Base-by-base conservation (phyloP, 2,888 invertebrate species). In the Chouioia cunea region DNA sequence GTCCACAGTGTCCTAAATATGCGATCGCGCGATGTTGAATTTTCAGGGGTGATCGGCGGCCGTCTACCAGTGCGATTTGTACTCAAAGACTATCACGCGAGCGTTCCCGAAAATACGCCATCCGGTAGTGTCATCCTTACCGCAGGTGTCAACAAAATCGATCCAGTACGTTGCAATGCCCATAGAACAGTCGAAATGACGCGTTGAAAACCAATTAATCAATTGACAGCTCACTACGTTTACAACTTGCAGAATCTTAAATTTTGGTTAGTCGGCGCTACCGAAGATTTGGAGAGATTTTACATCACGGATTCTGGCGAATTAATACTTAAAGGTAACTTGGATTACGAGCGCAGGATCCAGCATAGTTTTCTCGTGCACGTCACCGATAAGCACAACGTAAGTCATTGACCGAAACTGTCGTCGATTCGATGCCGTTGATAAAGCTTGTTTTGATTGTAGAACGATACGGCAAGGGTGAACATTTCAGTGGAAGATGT, bases 401-500 rank as follows among this genome's bases (percentile, higher is more conserved):
- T 93, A 83, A 87, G 89, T 83, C n/a, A n/a, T n/a, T 56, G 27
- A 36, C 54, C 4, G 14, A 47, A 12, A 23, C n/a, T 15, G n/a
- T 56, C 27, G 57, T 23, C 10, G 23, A 10, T 16, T 52, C 4
- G 60, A 68, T 36, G 1, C 10, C 1, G 12, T 36, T 2, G 2
- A n/a, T 18, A 58, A 48, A 60, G 44, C 44, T 46, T 53, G 1
- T 18, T 44, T 46, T 47, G 1, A 69, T 85, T 86, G 1, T 86
- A 94, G 93, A 96, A 95, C 84, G 95, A 95, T 83, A 94, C 95
- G 0, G 92, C 95, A 0, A 89, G 91, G 8, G 91, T 96, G 2
- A 93, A 93, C 79, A 89, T 97, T 36, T 91, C 93, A 0, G 93
- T 97, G 16, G 87, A 92, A 77, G 93, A 96, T 84, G 93, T 95